Conservation (phyloP, 2,797 vertebrate species). For the Uromys caudimaculatus region DNA sequence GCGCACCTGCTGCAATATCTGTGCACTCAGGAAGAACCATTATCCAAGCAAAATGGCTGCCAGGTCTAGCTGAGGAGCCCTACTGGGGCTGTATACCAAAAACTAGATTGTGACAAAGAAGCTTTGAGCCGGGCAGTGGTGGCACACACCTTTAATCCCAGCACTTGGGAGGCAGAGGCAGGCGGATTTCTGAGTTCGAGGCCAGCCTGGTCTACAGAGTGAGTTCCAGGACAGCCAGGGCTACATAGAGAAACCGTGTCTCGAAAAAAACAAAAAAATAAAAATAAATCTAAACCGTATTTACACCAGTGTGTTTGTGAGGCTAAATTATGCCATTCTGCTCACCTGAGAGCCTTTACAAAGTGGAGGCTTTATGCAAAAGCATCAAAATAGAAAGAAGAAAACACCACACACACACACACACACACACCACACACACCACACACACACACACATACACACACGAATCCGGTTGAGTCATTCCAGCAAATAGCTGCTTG, state of each 20-base stretch:
- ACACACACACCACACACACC: not conserved
- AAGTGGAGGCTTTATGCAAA: slow-evolving; percentile 29
- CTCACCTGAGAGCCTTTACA: slow-evolving; percentile 48
- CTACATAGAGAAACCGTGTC: no score
- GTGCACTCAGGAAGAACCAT: slow-evolving; percentile 27
- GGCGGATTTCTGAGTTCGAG: no score
- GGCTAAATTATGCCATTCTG: not conserved
- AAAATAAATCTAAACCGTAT: slow-evolving; percentile 19
- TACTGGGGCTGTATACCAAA: not conserved
- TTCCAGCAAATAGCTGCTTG: not conserved
- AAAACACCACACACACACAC: not conserved
- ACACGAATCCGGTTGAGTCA: not conserved
- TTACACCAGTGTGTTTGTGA: not conserved
- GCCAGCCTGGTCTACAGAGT: no score
- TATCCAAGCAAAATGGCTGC: not conserved
- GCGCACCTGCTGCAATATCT: not conserved
- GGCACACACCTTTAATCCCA: no score
- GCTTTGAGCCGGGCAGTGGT: no score
- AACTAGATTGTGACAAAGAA: not conserved
- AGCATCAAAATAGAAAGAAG: slow-evolving; percentile 31
- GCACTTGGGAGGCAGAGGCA: no score
- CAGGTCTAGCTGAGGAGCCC: not conserved
- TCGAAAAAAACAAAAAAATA: not conserved
- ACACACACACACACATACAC: not conserved
- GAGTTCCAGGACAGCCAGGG: no score